These are phyloP conservation scores for Yponomeuta sedellus DNA, from an alignment of 2,888 invertebrate species.

Conservation along the genomic window DNA sequence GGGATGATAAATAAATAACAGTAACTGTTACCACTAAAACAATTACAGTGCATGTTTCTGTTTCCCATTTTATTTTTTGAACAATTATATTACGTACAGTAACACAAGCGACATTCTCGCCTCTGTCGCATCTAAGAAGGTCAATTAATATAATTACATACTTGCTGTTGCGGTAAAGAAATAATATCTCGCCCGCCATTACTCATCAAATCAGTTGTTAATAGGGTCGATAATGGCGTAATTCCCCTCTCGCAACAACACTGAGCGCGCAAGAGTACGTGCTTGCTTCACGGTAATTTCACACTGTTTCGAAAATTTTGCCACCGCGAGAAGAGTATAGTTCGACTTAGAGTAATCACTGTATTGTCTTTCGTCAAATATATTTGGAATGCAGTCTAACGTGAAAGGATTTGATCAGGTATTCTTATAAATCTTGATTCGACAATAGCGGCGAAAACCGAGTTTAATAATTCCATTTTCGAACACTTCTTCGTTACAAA, in stretches of 20 bases:
- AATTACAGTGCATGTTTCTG: background rate
- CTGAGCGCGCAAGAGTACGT: background rate
- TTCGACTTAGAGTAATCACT: background rate
- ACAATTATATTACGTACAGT: background rate
- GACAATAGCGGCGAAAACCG: too few species aligned
- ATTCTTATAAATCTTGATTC: too few species aligned
- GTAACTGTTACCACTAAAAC: background rate
- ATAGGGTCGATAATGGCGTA: constrained; percentile 2
- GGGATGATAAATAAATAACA: background rate
- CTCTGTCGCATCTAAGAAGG: background rate
- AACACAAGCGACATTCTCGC: constrained; percentile 1
- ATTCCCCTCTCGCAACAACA: background rate
- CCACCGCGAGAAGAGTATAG: background rate
- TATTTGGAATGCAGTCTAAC: too few species aligned
- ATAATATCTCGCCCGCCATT: background rate
- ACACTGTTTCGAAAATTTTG: background rate
- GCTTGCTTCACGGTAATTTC: constrained; percentile 2
- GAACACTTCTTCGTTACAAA: too few species aligned
- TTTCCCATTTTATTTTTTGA: background rate
- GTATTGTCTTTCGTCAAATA: background rate
- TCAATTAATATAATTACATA: background rate
- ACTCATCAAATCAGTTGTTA: background rate
- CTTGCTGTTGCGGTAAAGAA: background rate
- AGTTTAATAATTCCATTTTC: too few species aligned
- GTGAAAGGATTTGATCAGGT: too few species aligned